These are phyloP conservation scores for Luffia ferchaultella DNA, from an alignment of 2,888 invertebrate genomes.

Conservation along the genomic window DNA sequence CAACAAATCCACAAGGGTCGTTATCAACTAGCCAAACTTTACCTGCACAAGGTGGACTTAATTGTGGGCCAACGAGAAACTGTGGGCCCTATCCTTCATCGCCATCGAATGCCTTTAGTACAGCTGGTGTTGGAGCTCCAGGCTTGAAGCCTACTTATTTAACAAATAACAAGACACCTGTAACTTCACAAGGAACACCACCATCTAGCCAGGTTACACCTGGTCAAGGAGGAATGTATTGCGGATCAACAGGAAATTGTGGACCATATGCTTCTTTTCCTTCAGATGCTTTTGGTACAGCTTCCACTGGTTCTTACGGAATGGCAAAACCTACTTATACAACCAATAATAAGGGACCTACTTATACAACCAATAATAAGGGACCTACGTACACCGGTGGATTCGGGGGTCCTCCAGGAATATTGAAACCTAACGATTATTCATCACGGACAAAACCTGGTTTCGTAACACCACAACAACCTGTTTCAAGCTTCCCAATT, in stretches of 20 bases:
- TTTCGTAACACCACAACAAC: constrained; percentile 10
- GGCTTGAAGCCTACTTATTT: too few relatives aligned
- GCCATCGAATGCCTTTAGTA: neutral
- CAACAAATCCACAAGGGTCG: neutral
- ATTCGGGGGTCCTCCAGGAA: constrained; percentile 32
- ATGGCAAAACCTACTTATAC: neutral
- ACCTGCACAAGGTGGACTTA: neutral
- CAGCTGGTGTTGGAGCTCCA: too few relatives aligned
- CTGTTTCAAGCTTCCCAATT: too few relatives aligned
- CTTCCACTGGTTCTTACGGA: neutral
- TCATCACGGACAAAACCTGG: constrained; percentile 17
- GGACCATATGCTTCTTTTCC: neutral
- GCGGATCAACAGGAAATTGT: neutral
- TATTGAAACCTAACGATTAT: constrained; percentile 34
- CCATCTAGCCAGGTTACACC: neutral
- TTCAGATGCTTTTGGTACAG: neutral
- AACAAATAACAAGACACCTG: too few relatives aligned
- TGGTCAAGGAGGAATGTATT: neutral
- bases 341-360: neutral
- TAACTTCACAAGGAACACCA: neutral
- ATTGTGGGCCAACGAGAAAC: neutral
- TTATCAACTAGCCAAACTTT: neutral
- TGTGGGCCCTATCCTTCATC: neutral
- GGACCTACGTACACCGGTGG: constrained; percentile 26
- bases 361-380: constrained; percentile 12